These are phyloP conservation scores for Callorhinus ursinus DNA, from an alignment of 2,113 vertebrate species.

Conservation along the genomic window DNA sequence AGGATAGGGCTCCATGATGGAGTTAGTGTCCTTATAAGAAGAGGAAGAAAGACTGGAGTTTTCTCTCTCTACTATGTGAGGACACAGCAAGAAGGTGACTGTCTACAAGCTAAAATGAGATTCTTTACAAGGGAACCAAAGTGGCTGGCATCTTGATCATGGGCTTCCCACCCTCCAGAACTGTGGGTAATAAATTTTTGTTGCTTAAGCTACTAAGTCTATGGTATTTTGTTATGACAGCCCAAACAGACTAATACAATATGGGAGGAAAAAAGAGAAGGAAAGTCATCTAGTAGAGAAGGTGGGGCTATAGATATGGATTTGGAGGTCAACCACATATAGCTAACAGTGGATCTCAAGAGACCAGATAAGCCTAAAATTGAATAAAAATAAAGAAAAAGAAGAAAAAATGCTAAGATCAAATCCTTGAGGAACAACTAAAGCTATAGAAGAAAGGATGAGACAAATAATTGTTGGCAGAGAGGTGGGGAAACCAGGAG, in stretches of 20 bases:
- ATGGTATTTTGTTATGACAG: background rate
- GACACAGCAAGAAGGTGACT: background rate
- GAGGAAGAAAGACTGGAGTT: background rate
- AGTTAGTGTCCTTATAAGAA: background rate
- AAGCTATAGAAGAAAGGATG: background rate
- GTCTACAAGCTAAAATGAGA: background rate
- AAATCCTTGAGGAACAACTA: background rate
- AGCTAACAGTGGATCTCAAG: background rate
- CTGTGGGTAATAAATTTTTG: background rate
- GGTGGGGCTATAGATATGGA: background rate
- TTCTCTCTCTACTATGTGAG: background rate
- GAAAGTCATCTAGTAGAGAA: background rate
- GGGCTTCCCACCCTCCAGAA: background rate
- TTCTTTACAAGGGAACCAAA: background rate
- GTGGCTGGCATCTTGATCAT: background rate
- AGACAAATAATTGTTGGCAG: background rate
- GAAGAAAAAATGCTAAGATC: background rate
- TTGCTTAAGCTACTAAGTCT: background rate
- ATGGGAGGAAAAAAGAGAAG: background rate
- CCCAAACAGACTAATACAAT: background rate
- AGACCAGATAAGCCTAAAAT: background rate
- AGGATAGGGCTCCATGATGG: background rate
- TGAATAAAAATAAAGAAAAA: background rate
- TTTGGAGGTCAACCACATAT: background rate
- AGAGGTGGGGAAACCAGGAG: background rate